These are phyloP conservation scores for Dipodomys spectabilis DNA, from an alignment of 2,113 vertebrate species.

Conservation along the genomic window DNA sequence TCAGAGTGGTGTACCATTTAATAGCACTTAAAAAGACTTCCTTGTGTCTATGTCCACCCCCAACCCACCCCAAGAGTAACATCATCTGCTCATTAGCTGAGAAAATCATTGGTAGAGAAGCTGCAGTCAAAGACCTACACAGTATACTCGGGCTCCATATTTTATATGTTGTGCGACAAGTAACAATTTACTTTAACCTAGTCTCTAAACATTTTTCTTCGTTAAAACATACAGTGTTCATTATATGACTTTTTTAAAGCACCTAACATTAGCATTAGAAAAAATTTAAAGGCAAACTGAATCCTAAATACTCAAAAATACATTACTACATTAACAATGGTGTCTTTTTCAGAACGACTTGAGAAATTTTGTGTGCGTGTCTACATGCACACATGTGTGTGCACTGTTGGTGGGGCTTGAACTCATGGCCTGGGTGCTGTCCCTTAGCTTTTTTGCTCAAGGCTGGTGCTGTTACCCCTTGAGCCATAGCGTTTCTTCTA, in stretches of 20 bases:
- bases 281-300: slow-evolving; percentile 23
- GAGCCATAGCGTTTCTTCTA: no score
- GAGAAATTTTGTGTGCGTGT: neutral
- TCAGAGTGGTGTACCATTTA: neutral
- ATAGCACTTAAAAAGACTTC: neutral
- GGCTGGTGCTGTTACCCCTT: no score
- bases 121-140: neutral
- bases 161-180: neutral
- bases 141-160: neutral
- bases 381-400: no score
- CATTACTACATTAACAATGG: neutral
- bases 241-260: neutral
- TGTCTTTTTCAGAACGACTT: neutral
- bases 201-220: neutral
- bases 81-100: neutral
- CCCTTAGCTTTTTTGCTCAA: no score
- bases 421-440: no score
- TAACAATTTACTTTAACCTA: neutral
- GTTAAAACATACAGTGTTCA: neutral
- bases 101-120: neutral
- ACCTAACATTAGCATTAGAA: neutral
- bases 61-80: neutral
- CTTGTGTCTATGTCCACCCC: neutral
- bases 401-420: no score
- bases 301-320: neutral